Evolutionary conservation across 1,140 invertebrate species (phyloP), one percentile per base, ranked within the genome.

Genomic region (Elysia chlorotica): DNA sequence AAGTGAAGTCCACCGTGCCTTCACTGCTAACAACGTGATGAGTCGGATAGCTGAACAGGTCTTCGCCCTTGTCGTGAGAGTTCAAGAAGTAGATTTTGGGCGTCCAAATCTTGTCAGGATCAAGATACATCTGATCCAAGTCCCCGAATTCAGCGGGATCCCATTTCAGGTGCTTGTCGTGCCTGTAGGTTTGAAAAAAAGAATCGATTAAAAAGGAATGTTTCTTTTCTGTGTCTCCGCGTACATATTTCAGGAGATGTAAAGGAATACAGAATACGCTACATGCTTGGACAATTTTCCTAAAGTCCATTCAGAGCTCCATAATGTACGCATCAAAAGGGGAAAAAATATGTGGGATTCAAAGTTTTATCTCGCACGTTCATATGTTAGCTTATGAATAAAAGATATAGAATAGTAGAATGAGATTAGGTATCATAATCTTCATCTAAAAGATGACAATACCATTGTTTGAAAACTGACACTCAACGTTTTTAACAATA

Each of bases 41-140:
- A 19, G 56, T 69, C 1, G 53, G 67, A 6, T 59, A 31, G 36
- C 59, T 59, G 41, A 69, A 69, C 30, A 69, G 25, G 3, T 38
- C 59, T 19, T 48, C 10, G 10, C n/a, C n/a, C 10, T n/a, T 48
- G 41, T 48, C n/a, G 10, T 59, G 53, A 2, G 67, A 67, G 19
- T 67, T 53, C 41, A 48, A 38, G 30, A 67, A 54, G 41, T 67
- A 69, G 1, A 69, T 33, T 2, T 2, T 57, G 2, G 67, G 67
- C 4, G 67, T 56, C 67, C 67, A 69, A 19, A 69, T 69, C 36
- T 69, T 53, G 23, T 69, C 33, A 21, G 36, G 30, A 36, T 37
- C 59, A 48, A 69, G 59, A n/a, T 69, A 59, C 67, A 69, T 69
- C 2, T 35, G 53, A 17, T 59, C 56, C 4, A 69, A 36, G 19